These are phyloP conservation scores for Hystrix cristata DNA, from an alignment of 2,113 vertebrate genomes.

Conservation along the genomic window DNA sequence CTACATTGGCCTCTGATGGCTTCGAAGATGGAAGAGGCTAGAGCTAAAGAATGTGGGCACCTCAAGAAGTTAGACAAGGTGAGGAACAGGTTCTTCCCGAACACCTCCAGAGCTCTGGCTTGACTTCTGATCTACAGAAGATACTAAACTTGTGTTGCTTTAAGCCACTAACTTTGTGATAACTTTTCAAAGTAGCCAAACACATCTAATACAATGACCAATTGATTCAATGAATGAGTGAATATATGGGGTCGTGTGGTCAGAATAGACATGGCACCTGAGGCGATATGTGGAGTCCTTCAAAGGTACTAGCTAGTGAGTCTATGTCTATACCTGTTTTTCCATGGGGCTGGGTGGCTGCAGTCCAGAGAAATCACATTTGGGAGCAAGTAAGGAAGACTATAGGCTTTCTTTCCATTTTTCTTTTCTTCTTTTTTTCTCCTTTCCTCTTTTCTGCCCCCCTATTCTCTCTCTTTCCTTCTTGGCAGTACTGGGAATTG, in stretches of 20 bases:
- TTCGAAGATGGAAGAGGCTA: not conserved
- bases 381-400: not conserved
- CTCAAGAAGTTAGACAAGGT: not conserved
- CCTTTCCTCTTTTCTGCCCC: too few relatives aligned
- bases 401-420: not conserved
- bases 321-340: accelerated
- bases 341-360: too few relatives aligned
- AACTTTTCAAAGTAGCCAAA: not conserved
- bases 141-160: not conserved
- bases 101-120: not conserved
- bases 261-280: too few relatives aligned
- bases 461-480: too few relatives aligned
- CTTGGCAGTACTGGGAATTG: not conserved
- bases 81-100: not conserved
- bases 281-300: not conserved
- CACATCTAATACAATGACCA: too few relatives aligned
- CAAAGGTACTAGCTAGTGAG: not conserved
- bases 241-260: not conserved
- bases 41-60: not conserved
- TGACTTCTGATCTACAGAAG: not conserved
- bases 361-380: not conserved
- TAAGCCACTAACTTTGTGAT: not conserved
- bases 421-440: too few relatives aligned
- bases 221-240: too few relatives aligned
- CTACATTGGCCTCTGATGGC: accelerated